Evolutionary conservation across 2,888 invertebrate genomes (phyloP), one percentile per base, ranked within the genome.

Genomic region (Parnassius smintheus): DNA sequence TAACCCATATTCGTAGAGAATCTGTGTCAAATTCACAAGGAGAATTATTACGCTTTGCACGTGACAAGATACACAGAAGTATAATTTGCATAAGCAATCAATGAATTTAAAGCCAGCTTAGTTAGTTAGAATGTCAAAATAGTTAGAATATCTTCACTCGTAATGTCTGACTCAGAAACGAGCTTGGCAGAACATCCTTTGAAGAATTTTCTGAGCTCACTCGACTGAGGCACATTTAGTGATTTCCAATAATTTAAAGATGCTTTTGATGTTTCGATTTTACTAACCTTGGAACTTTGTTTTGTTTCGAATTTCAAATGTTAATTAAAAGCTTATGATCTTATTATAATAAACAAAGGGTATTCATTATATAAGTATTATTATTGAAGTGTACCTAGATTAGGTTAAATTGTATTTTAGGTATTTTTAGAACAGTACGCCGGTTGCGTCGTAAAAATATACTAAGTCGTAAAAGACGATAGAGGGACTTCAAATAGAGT

Each of bases 71-170:
- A 45, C 50, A 13, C 58, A 12, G 50, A 58, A 42, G 46, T n/a
- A 46, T 25, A 9, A 59, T 59, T 59, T 59, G 46, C 59, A 59
- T 59, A 53, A 59, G 59, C 52, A 51, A 52, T 53, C 52, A 59
- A 53, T 46, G 53, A 46, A 53, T 52, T 45, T 46, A 53, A 25
- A 52, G 25, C 52, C 48, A 41, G 41, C 1, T 13, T 11, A 46
- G 18, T 18, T 18, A 18, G 18, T 18, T 1, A 18, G 18, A 18
- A 18, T 18, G 18, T 18, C 18, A 18, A 1, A 18, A 18, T 18
- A 59, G 46, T 46, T 59, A 53, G 46, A 52, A 46, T 18, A 35
- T 46, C 46, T 52, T 41, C 53, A 46, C 46, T 46, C 44, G 44
- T 9, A 42, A 18, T 22, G 53, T 10, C 41, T 22, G 49, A 22